Evolutionary conservation across 2,797 vertebrate species (phyloP).

Genomic region (Psittacula echo): DNA sequence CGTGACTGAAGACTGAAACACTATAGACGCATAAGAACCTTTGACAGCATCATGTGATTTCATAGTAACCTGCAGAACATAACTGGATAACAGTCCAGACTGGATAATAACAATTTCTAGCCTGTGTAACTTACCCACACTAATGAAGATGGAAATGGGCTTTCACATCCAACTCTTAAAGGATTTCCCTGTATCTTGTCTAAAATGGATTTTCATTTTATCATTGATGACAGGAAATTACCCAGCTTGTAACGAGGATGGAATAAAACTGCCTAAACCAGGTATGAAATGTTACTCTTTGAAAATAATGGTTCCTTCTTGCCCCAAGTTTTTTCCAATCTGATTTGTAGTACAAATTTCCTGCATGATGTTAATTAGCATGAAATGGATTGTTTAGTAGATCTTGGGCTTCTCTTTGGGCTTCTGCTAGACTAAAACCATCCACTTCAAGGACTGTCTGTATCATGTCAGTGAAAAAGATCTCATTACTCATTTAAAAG

Average conservation of each 20-base stretch:
- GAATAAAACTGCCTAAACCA: conserved; percentile 15
- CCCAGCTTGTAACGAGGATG: background rate
- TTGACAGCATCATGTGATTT: background rate
- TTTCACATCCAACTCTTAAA: background rate
- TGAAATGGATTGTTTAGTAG: background rate
- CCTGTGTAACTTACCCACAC: background rate
- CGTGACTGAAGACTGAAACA: background rate
- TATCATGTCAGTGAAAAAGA: background rate
- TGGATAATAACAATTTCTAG: background rate
- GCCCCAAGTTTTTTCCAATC: background rate
- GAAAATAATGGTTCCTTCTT: background rate
- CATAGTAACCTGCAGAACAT: conserved; percentile 10
- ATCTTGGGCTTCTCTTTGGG: background rate
- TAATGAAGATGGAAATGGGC: background rate
- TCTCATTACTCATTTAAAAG: background rate
- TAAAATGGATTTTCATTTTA: background rate
- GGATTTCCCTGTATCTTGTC: background rate
- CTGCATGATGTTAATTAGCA: conserved; percentile 5
- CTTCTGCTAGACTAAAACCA: background rate
- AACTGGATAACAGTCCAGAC: background rate
- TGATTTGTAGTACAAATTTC: background rate
- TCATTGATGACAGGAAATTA: background rate
- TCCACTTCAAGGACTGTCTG: background rate
- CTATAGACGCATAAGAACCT: conserved; percentile 21
- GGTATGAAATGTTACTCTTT: conserved; percentile 41